phyloP scores from a whole-genome alignment of 1,140 invertebrate species.

The Venturia canescens region DNA sequence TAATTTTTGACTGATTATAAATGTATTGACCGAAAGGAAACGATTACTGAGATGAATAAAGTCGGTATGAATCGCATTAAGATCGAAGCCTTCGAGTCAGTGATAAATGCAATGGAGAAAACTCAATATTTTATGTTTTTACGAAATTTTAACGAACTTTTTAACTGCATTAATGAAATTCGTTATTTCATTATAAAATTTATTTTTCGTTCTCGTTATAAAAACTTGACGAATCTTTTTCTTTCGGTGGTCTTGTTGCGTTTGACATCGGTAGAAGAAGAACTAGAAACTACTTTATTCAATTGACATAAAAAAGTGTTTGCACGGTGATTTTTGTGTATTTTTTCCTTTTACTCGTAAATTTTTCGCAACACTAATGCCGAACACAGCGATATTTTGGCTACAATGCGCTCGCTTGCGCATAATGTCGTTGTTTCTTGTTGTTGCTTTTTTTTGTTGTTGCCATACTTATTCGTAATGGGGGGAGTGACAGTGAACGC shows the following conservation, averaged over 20 bases:
- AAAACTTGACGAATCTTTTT: slow-evolving; percentile 14
- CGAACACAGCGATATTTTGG: neutral
- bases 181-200: no score
- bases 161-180: no score
- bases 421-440: neutral
- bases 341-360: neutral
- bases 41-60: neutral
- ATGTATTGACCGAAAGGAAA: no score
- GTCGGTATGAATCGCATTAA: no score
- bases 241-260: neutral
- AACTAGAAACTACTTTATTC: neutral
- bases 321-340: neutral
- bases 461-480: slow-evolving; percentile 28
- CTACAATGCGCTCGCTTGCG: neutral
- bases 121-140: neutral
- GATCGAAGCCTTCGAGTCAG: no score
- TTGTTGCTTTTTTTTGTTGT: neutral
- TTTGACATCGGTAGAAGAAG: neutral
- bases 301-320: neutral
- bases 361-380: neutral
- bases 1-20: no score
- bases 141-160: neutral
- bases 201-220: neutral
- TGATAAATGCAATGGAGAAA: neutral
- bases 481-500: neutral